phyloP scores from a whole-genome alignment of 2,113 vertebrate genomes.

The Benitochromis conjunctus region DNA sequence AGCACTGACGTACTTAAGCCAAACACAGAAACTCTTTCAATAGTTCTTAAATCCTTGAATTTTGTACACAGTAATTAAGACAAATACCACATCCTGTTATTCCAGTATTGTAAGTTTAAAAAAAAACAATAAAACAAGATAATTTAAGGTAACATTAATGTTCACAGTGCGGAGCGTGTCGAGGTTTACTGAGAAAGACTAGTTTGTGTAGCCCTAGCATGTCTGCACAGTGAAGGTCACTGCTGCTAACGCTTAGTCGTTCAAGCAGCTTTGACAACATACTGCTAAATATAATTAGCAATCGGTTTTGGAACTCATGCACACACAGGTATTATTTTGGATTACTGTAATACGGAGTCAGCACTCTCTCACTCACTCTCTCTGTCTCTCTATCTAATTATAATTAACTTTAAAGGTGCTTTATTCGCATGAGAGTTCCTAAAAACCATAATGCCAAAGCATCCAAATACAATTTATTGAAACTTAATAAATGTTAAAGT shows the following conservation, averaged over 20 bases:
- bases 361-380: not conserved
- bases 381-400: not conserved
- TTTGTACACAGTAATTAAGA: not conserved
- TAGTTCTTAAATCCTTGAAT: no score
- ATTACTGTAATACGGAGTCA: slow-evolving; percentile 15
- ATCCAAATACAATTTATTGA: not conserved
- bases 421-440: fast-evolving
- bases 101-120: not conserved
- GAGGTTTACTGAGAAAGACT: not conserved
- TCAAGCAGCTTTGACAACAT: slow-evolving; percentile 5
- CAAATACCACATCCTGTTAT: not conserved
- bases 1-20: not conserved
- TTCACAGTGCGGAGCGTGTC: fast-evolving
- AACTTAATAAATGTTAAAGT: not conserved
- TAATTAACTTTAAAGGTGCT: not conserved
- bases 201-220: not conserved
- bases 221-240: not conserved
- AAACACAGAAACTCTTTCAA: no score
- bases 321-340: not conserved
- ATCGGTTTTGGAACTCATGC: not conserved
- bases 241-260: not conserved
- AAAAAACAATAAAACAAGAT: not conserved
- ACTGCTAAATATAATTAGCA: not conserved
- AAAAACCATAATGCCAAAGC: not conserved
- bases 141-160: fast-evolving